phyloP scores from a whole-genome alignment of 2,113 vertebrate genomes.

The Pica pica region DNA sequence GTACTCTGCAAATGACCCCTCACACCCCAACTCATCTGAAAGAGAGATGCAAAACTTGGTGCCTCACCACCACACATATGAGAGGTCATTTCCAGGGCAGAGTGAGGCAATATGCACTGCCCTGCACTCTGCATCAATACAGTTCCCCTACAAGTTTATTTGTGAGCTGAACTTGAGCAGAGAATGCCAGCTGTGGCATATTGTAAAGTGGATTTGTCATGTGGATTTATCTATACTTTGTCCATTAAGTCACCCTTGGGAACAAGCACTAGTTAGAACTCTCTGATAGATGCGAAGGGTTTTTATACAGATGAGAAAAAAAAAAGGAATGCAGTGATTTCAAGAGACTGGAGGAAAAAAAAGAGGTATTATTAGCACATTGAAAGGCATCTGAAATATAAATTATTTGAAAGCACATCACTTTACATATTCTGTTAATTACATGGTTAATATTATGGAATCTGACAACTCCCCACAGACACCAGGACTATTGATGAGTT shows the following conservation, averaged over 20 bases:
- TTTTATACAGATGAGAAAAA: neutral
- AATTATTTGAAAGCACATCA: slow-evolving; percentile 37
- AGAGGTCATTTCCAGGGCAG: slow-evolving; percentile 53
- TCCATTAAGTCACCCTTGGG: slow-evolving; percentile 71
- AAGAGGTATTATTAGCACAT: slow-evolving; percentile 1
- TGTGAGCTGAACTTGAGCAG: slow-evolving; percentile 12
- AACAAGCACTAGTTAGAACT: slow-evolving; percentile 47
- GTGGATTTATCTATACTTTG: slow-evolving; percentile 65
- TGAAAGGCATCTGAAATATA: slow-evolving; percentile 26
- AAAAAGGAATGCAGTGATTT: neutral
- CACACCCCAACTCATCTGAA: neutral
- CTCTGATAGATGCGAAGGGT: slow-evolving; percentile 28
- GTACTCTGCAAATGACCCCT: neutral
- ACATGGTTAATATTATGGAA: slow-evolving; percentile 35
- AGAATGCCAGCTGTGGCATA: slow-evolving; percentile 40
- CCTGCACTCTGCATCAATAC: neutral
- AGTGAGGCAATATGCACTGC: neutral
- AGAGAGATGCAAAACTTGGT: neutral
- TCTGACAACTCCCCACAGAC: slow-evolving; percentile 29
- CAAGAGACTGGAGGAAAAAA: slow-evolving; percentile 4
- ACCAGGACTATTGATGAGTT: slow-evolving; percentile 2
- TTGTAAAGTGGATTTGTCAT: slow-evolving; percentile 41
- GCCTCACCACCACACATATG: neutral
- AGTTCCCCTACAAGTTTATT: neutral
- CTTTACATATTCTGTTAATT: slow-evolving; percentile 50